phyloP scores from a whole-genome alignment of 2,888 invertebrate species.

The Herminia tarsipennalis region DNA sequence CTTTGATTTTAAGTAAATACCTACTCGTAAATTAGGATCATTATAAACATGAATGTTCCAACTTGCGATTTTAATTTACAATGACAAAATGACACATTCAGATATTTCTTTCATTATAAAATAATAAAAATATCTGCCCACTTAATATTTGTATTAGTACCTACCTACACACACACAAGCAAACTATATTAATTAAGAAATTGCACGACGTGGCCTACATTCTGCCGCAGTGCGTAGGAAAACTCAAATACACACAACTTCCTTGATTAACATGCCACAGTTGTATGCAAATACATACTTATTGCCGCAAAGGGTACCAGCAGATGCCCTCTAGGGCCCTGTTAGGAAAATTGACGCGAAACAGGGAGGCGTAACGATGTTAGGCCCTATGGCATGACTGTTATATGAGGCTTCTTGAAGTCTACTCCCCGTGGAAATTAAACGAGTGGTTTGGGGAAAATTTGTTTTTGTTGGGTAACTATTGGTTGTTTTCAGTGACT shows the following conservation, averaged over 20 bases:
- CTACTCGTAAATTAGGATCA: too few species aligned
- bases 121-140: too few species aligned
- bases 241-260: constrained; percentile 50
- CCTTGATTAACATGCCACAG: constrained; percentile 62
- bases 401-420: constrained; percentile 34
- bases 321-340: constrained; percentile 56
- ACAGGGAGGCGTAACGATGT: constrained; percentile 59
- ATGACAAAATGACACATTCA: too few species aligned
- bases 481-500: too few species aligned
- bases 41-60: too few species aligned
- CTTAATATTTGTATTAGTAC: too few species aligned
- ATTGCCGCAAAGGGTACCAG: constrained; percentile 45
- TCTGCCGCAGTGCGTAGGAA: constrained; percentile 19
- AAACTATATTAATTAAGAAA: constrained; percentile 28
- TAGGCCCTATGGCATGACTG: constrained; percentile 37
- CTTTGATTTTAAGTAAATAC: too few species aligned
- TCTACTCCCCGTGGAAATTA: constrained; percentile 25
- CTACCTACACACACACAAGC: background rate
- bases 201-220: constrained; percentile 19
- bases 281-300: constrained; percentile 63
- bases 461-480: constrained; percentile 18
- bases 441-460: constrained; percentile 9
- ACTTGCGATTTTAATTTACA: too few species aligned
- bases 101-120: too few species aligned
- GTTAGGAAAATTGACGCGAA: constrained; percentile 68